These are phyloP conservation scores for Pteruthius melanotis DNA, from an alignment of 2,113 vertebrate species.

Conservation along the genomic window DNA sequence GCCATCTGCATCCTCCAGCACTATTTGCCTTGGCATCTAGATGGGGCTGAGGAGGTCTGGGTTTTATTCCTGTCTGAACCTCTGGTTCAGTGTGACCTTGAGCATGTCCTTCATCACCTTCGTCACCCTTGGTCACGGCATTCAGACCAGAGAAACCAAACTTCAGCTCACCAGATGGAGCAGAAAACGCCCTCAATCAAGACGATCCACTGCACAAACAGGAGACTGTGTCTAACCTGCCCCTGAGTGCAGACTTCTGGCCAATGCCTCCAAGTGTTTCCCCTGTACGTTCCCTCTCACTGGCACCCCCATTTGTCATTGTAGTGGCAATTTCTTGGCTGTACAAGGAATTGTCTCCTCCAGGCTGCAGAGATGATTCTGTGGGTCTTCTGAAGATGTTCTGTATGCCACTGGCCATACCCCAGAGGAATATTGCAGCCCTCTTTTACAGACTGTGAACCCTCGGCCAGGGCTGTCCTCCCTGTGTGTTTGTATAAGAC, in stretches of 20 bases:
- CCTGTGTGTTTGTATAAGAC: background rate
- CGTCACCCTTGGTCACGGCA: accelerated
- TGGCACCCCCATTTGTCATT: background rate
- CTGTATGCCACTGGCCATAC: background rate
- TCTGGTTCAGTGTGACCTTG: background rate
- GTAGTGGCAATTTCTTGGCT: background rate
- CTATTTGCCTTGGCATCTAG: background rate
- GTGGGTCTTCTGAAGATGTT: background rate
- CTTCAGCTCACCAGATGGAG: background rate
- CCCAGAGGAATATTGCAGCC: background rate
- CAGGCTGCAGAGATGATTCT: background rate
- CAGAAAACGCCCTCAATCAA: background rate
- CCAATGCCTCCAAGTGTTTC: accelerated
- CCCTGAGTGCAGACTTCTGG: background rate
- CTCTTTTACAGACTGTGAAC: background rate
- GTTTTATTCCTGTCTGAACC: background rate
- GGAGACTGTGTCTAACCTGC: background rate
- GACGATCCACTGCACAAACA: background rate
- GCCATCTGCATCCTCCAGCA: background rate
- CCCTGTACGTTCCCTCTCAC: background rate
- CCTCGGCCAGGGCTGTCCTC: background rate
- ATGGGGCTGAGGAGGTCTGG: background rate
- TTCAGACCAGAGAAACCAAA: background rate
- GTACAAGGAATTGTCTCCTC: background rate
- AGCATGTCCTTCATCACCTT: background rate